These are phyloP conservation scores for Hemicentrotus pulcherrimus DNA, from an alignment of 35 echinoderm and acorn worm species.

Conservation along the genomic window DNA sequence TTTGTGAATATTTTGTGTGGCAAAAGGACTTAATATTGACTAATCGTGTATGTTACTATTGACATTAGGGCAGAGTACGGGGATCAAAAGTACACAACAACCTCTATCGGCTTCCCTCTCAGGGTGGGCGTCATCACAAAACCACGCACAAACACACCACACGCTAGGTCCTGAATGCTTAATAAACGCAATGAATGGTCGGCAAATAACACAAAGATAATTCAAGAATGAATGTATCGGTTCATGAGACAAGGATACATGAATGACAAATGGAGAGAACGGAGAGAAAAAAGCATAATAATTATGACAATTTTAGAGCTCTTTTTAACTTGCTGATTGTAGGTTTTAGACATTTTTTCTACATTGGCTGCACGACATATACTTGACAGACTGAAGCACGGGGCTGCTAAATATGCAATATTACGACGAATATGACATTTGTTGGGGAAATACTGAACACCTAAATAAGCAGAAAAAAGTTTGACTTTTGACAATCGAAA, in stretches of 20 bases:
- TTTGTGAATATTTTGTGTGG: background rate
- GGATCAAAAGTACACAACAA: constrained; percentile 28
- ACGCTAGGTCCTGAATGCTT: background rate
- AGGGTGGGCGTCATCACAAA: background rate
- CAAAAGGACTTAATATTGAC: constrained; percentile 16
- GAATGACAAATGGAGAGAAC: background rate
- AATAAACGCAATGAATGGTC: background rate
- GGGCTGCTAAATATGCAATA: too few relatives aligned
- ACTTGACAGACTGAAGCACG: too few relatives aligned
- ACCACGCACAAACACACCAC: background rate
- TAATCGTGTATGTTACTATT: constrained; percentile 46
- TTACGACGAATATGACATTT: background rate
- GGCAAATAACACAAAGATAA: background rate
- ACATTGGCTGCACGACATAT: too few relatives aligned
- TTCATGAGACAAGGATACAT: background rate
- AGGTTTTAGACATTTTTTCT: too few relatives aligned
- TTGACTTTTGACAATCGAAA: background rate
- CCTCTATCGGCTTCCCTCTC: background rate
- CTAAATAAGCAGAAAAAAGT: background rate
- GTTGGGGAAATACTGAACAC: background rate
- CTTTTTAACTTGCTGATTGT: too few relatives aligned
- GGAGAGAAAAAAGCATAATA: background rate
- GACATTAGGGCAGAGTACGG: background rate
- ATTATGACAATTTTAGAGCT: background rate
- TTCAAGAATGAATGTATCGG: background rate